phyloP scores from a whole-genome alignment of 1,140 invertebrate genomes.

The Atta colombica region DNA sequence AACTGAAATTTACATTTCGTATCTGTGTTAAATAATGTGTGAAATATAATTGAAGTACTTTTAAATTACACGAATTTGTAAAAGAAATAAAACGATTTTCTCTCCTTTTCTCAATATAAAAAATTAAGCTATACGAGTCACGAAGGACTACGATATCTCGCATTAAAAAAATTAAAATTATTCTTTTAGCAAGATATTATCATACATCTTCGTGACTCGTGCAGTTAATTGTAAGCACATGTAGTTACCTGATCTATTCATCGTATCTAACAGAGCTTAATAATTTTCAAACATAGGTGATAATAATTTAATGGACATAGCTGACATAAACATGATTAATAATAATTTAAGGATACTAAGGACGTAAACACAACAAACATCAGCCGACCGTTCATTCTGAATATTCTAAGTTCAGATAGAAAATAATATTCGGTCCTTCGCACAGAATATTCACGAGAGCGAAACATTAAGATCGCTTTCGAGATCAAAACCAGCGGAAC shows the following conservation, averaged over 20 bases:
- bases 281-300: not conserved
- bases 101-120: not conserved
- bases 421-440: not conserved
- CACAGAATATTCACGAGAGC: not conserved
- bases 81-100: not conserved
- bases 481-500: not conserved
- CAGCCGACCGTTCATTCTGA: not conserved
- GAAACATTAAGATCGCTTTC: not conserved
- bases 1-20: not conserved
- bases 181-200: slow-evolving; percentile 4
- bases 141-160: not conserved
- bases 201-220: not conserved
- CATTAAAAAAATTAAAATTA: not conserved
- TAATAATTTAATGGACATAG: not conserved
- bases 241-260: not conserved
- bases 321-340: not conserved
- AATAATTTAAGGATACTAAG: not conserved
- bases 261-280: not conserved
- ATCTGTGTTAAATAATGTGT: not conserved
- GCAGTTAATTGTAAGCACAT: not conserved
- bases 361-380: not conserved
- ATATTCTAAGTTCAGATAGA: not conserved
- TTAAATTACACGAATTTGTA: too few species aligned
- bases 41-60: not conserved
- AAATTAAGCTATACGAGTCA: not conserved